These are phyloP conservation scores for Triops longicaudatus DNA, from an alignment of 1,140 invertebrate genomes.

Conservation along the genomic window DNA sequence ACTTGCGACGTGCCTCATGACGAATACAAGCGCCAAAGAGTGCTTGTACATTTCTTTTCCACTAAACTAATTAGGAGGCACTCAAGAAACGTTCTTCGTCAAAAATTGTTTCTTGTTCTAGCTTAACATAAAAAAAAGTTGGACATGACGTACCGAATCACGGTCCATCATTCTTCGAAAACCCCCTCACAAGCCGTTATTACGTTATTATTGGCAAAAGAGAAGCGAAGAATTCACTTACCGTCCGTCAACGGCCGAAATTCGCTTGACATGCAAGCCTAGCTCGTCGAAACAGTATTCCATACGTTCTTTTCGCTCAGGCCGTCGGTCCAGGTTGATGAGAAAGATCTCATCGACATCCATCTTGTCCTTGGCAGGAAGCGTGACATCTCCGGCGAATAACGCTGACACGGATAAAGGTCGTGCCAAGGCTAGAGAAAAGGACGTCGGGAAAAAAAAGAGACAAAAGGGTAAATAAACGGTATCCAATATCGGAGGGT, in stretches of 20 bases:
- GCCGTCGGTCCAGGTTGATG: constrained; percentile 78
- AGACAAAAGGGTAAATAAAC: neutral
- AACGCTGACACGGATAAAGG: constrained; percentile 38
- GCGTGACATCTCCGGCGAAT: constrained; percentile 35
- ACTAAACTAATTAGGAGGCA: too few relatives aligned
- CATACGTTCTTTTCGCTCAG: constrained; percentile 72
- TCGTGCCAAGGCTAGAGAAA: neutral
- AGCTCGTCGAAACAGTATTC: constrained; percentile 63
- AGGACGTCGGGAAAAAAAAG: neutral
- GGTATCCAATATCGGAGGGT: neutral
- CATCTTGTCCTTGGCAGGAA: constrained; percentile 47
- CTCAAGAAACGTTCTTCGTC: too few relatives aligned
- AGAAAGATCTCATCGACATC: constrained; percentile 73
- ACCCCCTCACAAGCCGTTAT: neutral
- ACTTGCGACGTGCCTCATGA: too few relatives aligned
- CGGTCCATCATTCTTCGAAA: neutral
- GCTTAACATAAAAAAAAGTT: too few relatives aligned
- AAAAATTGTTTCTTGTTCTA: too few relatives aligned
- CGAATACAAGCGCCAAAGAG: too few relatives aligned
- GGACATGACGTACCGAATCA: too few relatives aligned
- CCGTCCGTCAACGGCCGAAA: constrained; percentile 85
- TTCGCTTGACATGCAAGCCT: constrained; percentile 59
- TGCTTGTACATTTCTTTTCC: too few relatives aligned
- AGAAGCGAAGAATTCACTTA: constrained; percentile 40
- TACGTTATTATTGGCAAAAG: neutral